These are phyloP conservation scores for Natrix natrix DNA, from an alignment of 2,797 vertebrate species.

Conservation along the genomic window DNA sequence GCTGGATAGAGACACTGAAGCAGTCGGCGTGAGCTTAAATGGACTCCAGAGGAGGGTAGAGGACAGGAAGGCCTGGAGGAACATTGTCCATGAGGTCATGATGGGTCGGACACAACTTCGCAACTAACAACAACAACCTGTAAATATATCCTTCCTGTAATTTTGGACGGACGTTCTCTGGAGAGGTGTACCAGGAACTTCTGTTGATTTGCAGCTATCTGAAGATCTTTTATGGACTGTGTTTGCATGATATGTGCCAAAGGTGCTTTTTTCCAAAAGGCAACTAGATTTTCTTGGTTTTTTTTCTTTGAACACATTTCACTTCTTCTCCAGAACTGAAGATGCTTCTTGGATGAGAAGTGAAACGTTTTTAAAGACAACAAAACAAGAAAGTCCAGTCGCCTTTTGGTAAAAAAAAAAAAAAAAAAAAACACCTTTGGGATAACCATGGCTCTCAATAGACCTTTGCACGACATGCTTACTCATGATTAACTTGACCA, in stretches of 20 bases:
- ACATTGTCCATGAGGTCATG: too few relatives aligned
- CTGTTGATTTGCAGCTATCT: neutral
- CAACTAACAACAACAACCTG: too few relatives aligned
- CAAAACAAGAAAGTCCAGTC: neutral
- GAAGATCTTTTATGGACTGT: neutral
- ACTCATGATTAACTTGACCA: neutral
- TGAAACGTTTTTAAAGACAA: neutral
- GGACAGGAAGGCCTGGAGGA: too few relatives aligned
- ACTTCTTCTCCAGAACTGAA: neutral
- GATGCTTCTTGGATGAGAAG: neutral
- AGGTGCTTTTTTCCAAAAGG: neutral
- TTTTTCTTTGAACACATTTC: neutral
- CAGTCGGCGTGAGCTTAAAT: too few relatives aligned
- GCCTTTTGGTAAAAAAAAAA: neutral
- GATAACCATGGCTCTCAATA: neutral
- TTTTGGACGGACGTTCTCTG: neutral
- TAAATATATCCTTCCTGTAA: neutral
- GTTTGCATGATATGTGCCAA: neutral
- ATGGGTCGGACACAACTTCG: too few relatives aligned
- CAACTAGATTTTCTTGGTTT: neutral
- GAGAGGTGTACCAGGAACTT: neutral
- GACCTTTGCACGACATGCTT: neutral
- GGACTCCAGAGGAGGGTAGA: too few relatives aligned
- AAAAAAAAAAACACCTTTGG: neutral
- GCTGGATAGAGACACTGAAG: too few relatives aligned